phyloP scores from a whole-genome alignment of 2,113 vertebrate genomes.

The Oceanodroma tethys region DNA sequence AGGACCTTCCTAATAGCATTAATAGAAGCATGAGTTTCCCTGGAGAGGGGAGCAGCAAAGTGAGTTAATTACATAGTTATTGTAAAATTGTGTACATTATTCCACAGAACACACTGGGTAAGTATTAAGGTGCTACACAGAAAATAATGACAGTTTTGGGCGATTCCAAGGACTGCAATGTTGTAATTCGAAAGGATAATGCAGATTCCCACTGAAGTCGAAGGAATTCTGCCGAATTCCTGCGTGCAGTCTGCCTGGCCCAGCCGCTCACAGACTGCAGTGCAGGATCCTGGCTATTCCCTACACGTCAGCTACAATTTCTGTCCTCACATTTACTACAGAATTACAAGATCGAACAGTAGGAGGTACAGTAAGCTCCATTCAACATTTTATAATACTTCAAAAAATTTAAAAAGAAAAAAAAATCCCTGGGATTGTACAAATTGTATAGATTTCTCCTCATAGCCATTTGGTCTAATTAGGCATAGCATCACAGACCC shows the following conservation, averaged over 20 bases:
- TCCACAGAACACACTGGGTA: slow-evolving; percentile 65
- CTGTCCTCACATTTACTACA: slow-evolving; percentile 17
- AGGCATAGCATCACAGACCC: background rate
- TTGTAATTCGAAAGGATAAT: background rate
- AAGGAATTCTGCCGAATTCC: background rate
- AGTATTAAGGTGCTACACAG: slow-evolving; percentile 59
- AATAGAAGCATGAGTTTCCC: slow-evolving; percentile 65
- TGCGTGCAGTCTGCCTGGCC: background rate
- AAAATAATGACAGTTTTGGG: slow-evolving; percentile 61
- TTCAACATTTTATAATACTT: slow-evolving; percentile 49
- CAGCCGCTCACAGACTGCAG: background rate
- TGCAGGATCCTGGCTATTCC: background rate
- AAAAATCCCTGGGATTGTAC: background rate
- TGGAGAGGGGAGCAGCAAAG: slow-evolving; percentile 64
- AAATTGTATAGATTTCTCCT: slow-evolving; percentile 42
- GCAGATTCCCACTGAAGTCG: background rate
- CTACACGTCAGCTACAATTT: slow-evolving; percentile 2
- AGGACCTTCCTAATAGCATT: slow-evolving; percentile 71
- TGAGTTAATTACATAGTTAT: slow-evolving; percentile 77
- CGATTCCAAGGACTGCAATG: background rate
- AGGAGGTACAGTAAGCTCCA: slow-evolving; percentile 42
- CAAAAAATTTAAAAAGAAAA: slow-evolving; percentile 30
- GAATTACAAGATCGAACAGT: background rate
- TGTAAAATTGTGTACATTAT: slow-evolving; percentile 75
- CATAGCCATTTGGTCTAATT: slow-evolving; percentile 42